Evolutionary conservation across 1,140 invertebrate genomes (phyloP).

Genomic region (Diuraphis noxia): DNA sequence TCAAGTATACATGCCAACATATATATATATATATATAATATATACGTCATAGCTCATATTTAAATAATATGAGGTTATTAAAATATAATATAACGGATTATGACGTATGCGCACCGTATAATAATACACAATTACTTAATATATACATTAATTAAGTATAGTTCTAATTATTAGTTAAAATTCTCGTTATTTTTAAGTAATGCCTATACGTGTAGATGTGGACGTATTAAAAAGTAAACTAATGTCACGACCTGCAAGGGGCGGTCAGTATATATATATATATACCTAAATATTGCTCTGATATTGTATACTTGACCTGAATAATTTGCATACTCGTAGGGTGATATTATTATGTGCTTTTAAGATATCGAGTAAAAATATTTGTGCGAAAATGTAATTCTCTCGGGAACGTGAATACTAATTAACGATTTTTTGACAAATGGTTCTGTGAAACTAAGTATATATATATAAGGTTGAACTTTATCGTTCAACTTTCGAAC

Average conservation of each 20-base stretch:
- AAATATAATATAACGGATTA: not conserved
- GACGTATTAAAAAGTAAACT: not conserved
- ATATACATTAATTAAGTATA: not conserved
- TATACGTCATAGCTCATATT: not conserved
- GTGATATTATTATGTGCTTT: not conserved
- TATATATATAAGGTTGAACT: not conserved
- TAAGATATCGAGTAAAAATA: not conserved
- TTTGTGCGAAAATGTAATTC: not conserved
- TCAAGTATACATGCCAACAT: not conserved
- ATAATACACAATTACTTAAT: not conserved
- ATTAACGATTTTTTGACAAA: constrained; percentile 26
- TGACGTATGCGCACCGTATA: not conserved
- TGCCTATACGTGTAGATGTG: not conserved
- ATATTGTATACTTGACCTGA: not conserved
- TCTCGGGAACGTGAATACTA: not conserved
- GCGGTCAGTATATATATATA: not conserved
- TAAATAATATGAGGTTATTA: not conserved
- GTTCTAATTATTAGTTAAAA: constrained; percentile 1
- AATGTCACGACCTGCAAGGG: not conserved
- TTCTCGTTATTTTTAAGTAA: not conserved
- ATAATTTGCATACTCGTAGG: not conserved
- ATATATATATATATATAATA: too few relatives aligned
- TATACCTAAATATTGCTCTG: not conserved
- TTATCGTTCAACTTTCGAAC: constrained; percentile 25
- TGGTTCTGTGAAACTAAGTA: constrained; percentile 1